These are phyloP conservation scores for Drosophila gunungcola DNA, from an alignment of 1,140 invertebrate species.

Conservation along the genomic window DNA sequence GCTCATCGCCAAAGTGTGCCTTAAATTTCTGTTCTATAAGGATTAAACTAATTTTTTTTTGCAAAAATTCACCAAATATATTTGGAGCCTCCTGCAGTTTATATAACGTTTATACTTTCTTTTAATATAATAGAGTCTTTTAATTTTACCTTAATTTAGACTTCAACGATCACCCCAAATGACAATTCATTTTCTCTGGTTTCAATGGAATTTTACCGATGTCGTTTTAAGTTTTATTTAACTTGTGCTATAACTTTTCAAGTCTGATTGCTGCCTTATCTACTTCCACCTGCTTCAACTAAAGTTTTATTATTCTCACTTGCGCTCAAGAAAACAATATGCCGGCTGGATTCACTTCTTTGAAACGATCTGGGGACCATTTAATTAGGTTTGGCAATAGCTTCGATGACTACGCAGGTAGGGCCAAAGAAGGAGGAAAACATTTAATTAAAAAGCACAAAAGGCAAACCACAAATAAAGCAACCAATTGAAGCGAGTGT, in stretches of 20 bases:
- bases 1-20: conserved; percentile 1
- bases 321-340: conserved; percentile 42
- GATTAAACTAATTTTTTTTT: conserved; percentile 1
- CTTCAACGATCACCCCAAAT: background rate
- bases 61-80: too few species aligned
- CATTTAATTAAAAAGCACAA: conserved; percentile 74
- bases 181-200: background rate
- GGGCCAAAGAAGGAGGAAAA: background rate
- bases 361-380: conserved; percentile 24
- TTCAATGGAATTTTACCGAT: background rate
- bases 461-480: conserved; percentile 72
- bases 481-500: conserved; percentile 74
- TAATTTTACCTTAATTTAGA: background rate
- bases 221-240: conserved; percentile 11
- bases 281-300: conserved; percentile 32
- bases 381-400: conserved; percentile 49
- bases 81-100: too few species aligned
- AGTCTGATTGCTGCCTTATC: conserved; percentile 11
- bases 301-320: conserved; percentile 38
- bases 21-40: conserved; percentile 2
- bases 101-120: too few species aligned
- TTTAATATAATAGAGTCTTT: background rate
- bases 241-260: conserved; percentile 9
- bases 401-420: conserved; percentile 20
- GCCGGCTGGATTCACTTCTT: conserved; percentile 15